These are phyloP conservation scores for Pelagia noctiluca DNA, from an alignment of 30 jellyfish, hydroid and myxozoan species.

Conservation along the genomic window DNA sequence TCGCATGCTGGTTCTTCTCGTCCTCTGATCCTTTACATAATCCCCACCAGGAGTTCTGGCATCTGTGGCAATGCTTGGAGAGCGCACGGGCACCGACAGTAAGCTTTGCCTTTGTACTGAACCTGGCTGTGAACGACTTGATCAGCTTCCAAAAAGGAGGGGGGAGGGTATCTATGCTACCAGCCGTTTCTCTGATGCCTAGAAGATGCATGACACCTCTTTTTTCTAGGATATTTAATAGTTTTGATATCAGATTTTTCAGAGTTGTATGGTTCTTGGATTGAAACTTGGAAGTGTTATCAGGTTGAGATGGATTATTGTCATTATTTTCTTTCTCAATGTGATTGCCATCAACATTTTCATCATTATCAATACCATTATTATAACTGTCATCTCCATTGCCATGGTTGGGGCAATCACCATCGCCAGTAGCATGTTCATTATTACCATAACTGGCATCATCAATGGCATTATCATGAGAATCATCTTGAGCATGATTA, in stretches of 20 bases:
- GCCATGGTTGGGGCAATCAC: too few relatives aligned
- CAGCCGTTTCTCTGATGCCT: slow-evolving; percentile 79
- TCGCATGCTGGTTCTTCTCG: slow-evolving; percentile 69
- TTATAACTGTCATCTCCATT: too few relatives aligned
- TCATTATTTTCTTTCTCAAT: not conserved
- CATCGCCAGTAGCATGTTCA: too few relatives aligned
- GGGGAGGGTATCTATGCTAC: slow-evolving; percentile 67
- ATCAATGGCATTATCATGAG: too few relatives aligned
- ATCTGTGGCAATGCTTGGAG: slow-evolving; percentile 86
- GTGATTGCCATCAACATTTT: not conserved
- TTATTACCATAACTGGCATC: too few relatives aligned
- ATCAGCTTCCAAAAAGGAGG: slow-evolving; percentile 58
- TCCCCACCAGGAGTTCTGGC: slow-evolving; percentile 88
- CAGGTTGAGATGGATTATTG: too few relatives aligned
- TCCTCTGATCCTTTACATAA: slow-evolving; percentile 75
- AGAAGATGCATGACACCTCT: slow-evolving; percentile 68
- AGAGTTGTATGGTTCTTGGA: too few relatives aligned
- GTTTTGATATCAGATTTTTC: not conserved
- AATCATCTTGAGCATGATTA: too few relatives aligned
- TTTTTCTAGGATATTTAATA: slow-evolving; percentile 39
- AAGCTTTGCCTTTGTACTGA: slow-evolving; percentile 56
- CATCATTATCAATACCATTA: not conserved
- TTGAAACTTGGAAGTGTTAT: too few relatives aligned
- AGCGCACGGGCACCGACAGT: slow-evolving; percentile 93
- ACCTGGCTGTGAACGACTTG: slow-evolving; percentile 48